Evolutionary conservation across 2,113 vertebrate genomes (phyloP), one percentile per base, ranked within the genome.

Genomic region (Sakesphorus luctuosus): DNA sequence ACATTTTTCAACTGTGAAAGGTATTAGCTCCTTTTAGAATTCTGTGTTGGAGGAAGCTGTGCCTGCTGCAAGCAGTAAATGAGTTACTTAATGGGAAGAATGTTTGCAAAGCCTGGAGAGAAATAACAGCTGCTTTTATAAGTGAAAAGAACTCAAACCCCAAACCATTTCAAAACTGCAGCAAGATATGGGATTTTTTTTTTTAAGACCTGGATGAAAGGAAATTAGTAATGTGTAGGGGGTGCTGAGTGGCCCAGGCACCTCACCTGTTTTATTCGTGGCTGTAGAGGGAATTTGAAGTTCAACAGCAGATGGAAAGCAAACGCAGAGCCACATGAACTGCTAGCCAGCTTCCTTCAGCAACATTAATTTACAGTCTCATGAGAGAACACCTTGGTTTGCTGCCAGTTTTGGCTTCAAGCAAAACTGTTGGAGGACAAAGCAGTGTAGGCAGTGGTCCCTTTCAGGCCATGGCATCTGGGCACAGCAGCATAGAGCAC

Each of bases 191-290:
- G 47, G 24, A 17, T 43, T 33, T 58, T 67, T 83, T 49, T 72
- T 85, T 90, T 91, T 52, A 94, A 74, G 62, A 59, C 44, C 46
- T 87, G 78, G 75, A 94, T 76, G 80, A 92, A 95, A 96, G 93
- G 78, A 96, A 93, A 94, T 95, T 71, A 85, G 74, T 88, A 96
- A 94, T 79, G 91, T 83, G 93, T 73, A 93, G 65, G 80, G 92
- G 49, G 91, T 96, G 90, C 94, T 95, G 94, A 96, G 79, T 77
- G 85, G 94, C 74, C 74, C 67, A 87, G 78, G 78, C 84, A 87
- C 46, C 88, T 97, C 95, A 96, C 96, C 94, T 96, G 91, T 75
- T 96, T 95, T 91, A 93, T 90, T 94, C 94, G 61, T 85, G 38
- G 71, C 67, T 61, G 82, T 8, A 63, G 81, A 91, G 96, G 94